These are phyloP conservation scores for Brachionus sp. DNA, from an alignment of 1,140 invertebrate species.

Conservation along the genomic window DNA sequence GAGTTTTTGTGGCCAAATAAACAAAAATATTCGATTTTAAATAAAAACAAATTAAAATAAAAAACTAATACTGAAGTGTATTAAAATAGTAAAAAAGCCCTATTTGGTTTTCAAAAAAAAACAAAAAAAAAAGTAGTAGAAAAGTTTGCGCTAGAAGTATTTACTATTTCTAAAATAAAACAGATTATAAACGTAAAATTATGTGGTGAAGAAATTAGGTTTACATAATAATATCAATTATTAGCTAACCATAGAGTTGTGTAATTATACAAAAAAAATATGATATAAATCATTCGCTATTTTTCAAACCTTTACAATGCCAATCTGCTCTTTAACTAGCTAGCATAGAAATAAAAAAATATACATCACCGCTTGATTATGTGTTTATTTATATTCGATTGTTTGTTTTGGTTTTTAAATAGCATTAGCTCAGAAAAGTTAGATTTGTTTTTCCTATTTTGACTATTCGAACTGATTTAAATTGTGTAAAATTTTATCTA, in stretches of 20 bases:
- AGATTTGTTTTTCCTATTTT: too few species aligned
- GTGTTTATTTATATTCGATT: neutral
- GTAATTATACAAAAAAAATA: neutral
- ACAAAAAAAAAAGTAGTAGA: too few species aligned
- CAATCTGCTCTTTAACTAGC: neutral
- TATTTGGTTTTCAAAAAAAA: neutral
- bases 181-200: neutral
- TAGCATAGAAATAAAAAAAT: neutral
- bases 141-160: neutral
- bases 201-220: constrained; percentile 1
- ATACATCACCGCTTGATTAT: neutral
- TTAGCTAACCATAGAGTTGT: neutral
- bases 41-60: too few species aligned
- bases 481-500: too few species aligned
- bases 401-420: neutral
- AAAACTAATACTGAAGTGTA: too few species aligned
- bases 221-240: constrained; percentile 7
- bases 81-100: neutral
- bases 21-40: too few species aligned
- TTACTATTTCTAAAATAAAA: neutral
- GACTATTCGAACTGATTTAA: too few species aligned
- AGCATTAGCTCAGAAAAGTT: neutral
- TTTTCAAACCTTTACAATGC: neutral
- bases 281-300: neutral
- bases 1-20: too few species aligned